Conservation (phyloP, 2,113 vertebrate genomes). For the Oriolus oriolus region DNA sequence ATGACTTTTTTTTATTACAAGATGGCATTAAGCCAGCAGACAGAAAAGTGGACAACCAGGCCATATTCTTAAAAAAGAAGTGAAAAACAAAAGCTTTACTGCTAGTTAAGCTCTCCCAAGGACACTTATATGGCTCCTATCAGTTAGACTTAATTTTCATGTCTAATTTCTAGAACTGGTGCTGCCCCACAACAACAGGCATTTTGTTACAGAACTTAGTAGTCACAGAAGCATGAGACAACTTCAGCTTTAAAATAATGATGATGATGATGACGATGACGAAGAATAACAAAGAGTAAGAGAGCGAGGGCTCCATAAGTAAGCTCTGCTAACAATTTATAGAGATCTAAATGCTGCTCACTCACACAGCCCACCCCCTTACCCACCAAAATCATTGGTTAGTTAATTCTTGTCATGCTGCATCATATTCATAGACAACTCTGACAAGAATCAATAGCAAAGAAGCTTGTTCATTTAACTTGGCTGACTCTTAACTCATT, state of each 20-base stretch:
- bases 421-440: conserved; percentile 3
- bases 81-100: background rate
- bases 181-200: background rate
- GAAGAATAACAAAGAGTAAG: background rate
- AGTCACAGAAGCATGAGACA: background rate
- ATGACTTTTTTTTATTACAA: background rate
- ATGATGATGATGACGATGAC: background rate
- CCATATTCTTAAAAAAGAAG: background rate
- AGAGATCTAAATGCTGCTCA: background rate
- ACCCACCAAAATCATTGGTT: background rate
- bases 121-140: background rate
- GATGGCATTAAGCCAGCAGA: background rate
- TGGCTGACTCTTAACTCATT: background rate
- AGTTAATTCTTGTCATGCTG: background rate
- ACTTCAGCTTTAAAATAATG: background rate
- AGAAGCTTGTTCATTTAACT: background rate
- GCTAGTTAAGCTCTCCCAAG: background rate
- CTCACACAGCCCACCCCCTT: background rate
- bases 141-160: background rate
- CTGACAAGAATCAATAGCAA: conserved; percentile 1
- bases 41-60: background rate
- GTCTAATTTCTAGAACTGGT: background rate
- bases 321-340: background rate
- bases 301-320: accelerated
- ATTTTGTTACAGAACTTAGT: background rate